Base-by-base conservation (phyloP, 2,113 vertebrate genomes). In the Anolis carolinensis region DNA sequence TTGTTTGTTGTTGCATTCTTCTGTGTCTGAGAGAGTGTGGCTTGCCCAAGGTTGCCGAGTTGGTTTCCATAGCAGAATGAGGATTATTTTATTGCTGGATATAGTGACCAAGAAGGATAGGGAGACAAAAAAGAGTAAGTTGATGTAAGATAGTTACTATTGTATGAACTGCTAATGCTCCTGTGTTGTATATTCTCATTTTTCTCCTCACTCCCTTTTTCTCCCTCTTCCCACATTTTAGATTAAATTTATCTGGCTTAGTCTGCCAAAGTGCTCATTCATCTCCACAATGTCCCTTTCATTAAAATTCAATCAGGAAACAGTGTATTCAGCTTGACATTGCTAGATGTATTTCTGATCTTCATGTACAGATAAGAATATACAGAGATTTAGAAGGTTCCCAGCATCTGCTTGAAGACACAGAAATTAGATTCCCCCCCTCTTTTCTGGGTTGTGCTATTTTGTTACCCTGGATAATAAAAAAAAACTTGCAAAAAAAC, bases 351-450 rank as follows among this genome's bases (percentile, higher is more conserved):
- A 72, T 82, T 36, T 5, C 62, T 16, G 79, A 80, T 80, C 25
- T 44, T 7, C 3, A 50, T 8, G 36, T 36, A 1, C 21, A 72
- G 68, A 39, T 72, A 82, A 82, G 23, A 82, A 44, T 67, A 30
- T 21, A 32, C 11, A 39, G 9, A 39, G 34, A 65, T 23, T 25
- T n/a, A 39, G 72, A 75, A 83, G 16, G 25, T 59, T 73, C 14
- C 68, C 88, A 89, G 85, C 68, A 84, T 44, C 8, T 86, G 20
- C 50, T 89, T 93, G 55, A 16, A 59, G 11, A 59, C 13, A 59
- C 55, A 59, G 14, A 59, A 55, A 14, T 55, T 44, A 44, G 39
- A 44, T 55, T 55, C 52, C 52, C 52, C 55, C 13, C 14, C 55
- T 59, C 13, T 18, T 59, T 18, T 59, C 18, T 59, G 55, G 55